Base-by-base conservation (phyloP, 2,113 vertebrate species). In the Phalacrocorax aristotelis region DNA sequence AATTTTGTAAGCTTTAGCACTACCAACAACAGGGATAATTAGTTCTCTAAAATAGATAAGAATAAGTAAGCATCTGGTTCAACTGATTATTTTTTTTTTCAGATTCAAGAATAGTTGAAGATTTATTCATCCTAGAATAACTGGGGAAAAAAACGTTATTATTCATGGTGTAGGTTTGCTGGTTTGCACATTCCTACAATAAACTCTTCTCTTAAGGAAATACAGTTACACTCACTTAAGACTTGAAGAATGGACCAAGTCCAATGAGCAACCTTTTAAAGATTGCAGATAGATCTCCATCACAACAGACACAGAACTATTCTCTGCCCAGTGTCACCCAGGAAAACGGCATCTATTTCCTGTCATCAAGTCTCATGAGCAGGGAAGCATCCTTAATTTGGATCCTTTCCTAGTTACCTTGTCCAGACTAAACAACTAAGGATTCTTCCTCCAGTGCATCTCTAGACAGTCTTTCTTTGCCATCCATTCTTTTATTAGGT, bases 11-110 rank as follows among this genome's bases (percentile, higher is more conserved):
- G 97, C 96, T 96, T 92, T 97, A 91, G 80, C 80, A 70, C 89
- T 93, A 97, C 93, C 95, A 97, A 96, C 97, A 96, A 97, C 97
- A 97, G 98, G 95, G 97, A 97, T 97, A 98, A 98, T 98, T 97
- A 98, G 87, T 93, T 96, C 95, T 96, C 95, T 95, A 96, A 96
- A 97, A 97, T 92, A 97, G 97, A 97, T 96, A 95, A 96, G 87
- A 93, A 87, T 82, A 97, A 97, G 95, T 83, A 97, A 97, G 96
- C 96, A 97, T 97, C 94, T 97, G 96, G 95, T 94, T 95, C 77
- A 93, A 94, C n/a, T 52, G 76, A 95, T 91, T 85, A 34, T 87
- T 74, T 94, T 87, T 93, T 93, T 90, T 78, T 70, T 40, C 46
- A 90, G 7, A 9, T 87, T 93, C 91, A 96, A 90, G 89, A 96